Evolutionary conservation across 2,113 vertebrate genomes (phyloP), one percentile per base, ranked within the genome.

Genomic region (Myxocyprinus asiaticus): DNA sequence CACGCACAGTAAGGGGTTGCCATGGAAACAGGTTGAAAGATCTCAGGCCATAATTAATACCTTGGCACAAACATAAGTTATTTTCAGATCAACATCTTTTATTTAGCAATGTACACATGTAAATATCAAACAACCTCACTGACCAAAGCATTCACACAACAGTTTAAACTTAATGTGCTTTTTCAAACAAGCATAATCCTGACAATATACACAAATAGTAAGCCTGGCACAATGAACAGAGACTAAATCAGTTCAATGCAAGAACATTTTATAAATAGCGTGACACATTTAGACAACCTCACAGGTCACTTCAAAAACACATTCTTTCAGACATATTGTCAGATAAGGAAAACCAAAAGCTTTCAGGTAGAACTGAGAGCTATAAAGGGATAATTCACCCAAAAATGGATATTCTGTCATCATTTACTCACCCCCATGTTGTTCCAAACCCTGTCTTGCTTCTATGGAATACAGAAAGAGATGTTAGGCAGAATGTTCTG

Each of bases 51-150:
- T 67, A 79, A 79, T 79, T 43, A 76, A 71, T 56, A 76, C 33
- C 22, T 51, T 56, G 10, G 45, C 45, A 55, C 59, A 50, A 43
- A 67, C 15, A 78, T 43, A 43, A 33, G 12, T 67, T 58, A 42
- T 78, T 61, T 67, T 81, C 67, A 50, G 84, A 90, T 87, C 81
- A 51, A 17, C 83, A 67, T 45, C 7, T 80, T 33, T 86, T 91
- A 91, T 92, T 91, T 90, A 92, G 84, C 82, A 81, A 82, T 82
- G 80, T 85, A 86, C 82, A 86, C 88, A 89, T 88, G 77, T 75
- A 64, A 90, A 91, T 90, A 79, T 79, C 69, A 83, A 83, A 87
- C 85, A 85, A 86, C 86, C 73, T 84, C 67, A 74, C 83, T 82
- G 83, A 86, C 82, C 51, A 82, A 81, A 87, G 84, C 90, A 90